Base-by-base conservation (phyloP, 2,888 invertebrate species). In the Lysandra bellargus region DNA sequence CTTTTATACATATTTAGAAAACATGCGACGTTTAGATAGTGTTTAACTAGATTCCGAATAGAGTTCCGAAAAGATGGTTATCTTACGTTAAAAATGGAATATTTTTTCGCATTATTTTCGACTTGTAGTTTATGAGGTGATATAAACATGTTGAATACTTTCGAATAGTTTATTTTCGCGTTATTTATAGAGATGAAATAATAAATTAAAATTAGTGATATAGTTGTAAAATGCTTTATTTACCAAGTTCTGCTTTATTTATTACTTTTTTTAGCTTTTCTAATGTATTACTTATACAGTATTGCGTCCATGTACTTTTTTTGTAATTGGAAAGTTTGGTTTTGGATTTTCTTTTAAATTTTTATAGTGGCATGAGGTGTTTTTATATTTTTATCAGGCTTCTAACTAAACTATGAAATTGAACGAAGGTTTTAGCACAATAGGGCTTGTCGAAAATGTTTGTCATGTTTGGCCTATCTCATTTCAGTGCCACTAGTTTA, bases 131-230 rank as follows among this genome's bases (percentile, higher is more conserved):
- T 74, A 79, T 76, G 53, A 76, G 76, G 82, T 86, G 85, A 85
- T 88, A 86, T 91, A 90, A 90, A 88, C 89, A 89, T 92, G 94
- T 94, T 94, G 87, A 90, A 89, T 87, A 85, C 85, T 89, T 92
- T 94, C 88, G 88, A 92, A 94, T 92, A 94, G 93, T 94, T 93
- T 94, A 94, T 94, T 90, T 87, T 89, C 89, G 86, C 91, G 92
- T 93, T 93, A 90, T 85, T 61, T 75, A 83, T 82, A 83, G 85
- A 87, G 86, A 85, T 84, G 85, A 85, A 69, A 86, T 86, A 84
- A 85, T 88, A 87, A 85, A 86, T 87, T 87, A 87, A 85, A 85
- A 85, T 83, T 84, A 88, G 90, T 88, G 88, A 90, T 89, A 87
- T 87, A 78, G 86, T 87, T 86, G 85, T 83, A 83, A 82, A 85